phyloP scores from a whole-genome alignment of 2,888 invertebrate genomes.

The Callinectes sapidus region DNA sequence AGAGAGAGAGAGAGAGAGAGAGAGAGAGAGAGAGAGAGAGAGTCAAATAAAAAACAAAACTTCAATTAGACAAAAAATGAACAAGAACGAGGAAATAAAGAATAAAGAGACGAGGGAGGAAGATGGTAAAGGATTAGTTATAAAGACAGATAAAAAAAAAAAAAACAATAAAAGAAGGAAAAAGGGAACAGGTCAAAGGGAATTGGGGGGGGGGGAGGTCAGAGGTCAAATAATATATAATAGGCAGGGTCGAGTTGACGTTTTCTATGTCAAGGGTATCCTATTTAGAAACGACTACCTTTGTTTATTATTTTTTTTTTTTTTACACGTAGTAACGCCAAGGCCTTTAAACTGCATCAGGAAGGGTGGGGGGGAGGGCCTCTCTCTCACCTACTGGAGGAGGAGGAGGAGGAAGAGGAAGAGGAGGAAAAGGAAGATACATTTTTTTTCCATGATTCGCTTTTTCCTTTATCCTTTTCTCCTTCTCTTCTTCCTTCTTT shows the following conservation, averaged over 20 bases:
- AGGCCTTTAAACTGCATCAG: constrained; percentile 67
- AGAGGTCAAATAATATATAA: neutral
- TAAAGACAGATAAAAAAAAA: neutral
- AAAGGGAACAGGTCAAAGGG: neutral
- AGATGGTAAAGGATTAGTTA: neutral
- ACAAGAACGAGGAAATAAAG: neutral
- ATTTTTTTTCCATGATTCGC: neutral
- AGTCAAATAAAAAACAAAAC: neutral
- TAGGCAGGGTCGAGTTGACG: neutral
- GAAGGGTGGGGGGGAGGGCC: constrained; percentile 41
- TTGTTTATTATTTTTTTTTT: constrained; percentile 16
- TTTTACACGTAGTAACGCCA: constrained; percentile 55
- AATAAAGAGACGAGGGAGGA: neutral
- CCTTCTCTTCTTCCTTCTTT: neutral
- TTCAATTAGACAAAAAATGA: neutral
- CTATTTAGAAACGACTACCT: neutral
- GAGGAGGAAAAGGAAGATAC: neutral
- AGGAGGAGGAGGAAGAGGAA: constrained; percentile 18
- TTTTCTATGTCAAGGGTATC: neutral
- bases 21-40: neutral
- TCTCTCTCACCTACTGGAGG: neutral
- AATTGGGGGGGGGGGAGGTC: neutral
- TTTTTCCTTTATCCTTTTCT: neutral
- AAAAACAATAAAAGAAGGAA: no score
- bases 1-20: neutral